Conservation (phyloP, 2,797 vertebrate genomes). For the Fundulus diaphanus region DNA sequence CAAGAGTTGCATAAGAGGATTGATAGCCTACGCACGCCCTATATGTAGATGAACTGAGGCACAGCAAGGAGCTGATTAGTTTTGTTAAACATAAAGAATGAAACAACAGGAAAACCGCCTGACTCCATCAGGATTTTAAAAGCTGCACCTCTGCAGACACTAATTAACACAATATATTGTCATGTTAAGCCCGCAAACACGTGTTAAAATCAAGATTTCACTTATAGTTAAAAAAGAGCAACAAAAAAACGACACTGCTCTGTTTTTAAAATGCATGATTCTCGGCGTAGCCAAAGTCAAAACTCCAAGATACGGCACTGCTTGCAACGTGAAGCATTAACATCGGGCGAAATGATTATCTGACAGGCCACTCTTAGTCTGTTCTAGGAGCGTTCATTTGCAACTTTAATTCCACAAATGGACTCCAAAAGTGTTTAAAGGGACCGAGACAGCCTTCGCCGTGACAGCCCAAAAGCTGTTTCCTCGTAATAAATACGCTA, state of each 20-base stretch:
- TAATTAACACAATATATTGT: slow-evolving; percentile 7
- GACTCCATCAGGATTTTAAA: slow-evolving; percentile 2
- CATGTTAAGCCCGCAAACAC: neutral
- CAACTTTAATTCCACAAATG: slow-evolving; percentile 78
- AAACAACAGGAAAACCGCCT: neutral
- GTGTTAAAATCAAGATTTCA: neutral
- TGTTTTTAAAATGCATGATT: slow-evolving; percentile 37
- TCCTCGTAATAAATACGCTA: slow-evolving; percentile 65
- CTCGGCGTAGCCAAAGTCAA: slow-evolving; percentile 20
- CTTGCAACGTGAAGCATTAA: slow-evolving; percentile 43
- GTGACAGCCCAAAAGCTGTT: slow-evolving; percentile 69
- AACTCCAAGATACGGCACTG: slow-evolving; percentile 49
- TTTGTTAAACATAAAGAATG: slow-evolving; percentile 8
- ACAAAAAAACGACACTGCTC: neutral
- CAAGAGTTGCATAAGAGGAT: slow-evolving; percentile 6
- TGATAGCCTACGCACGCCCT: neutral
- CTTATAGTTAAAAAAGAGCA: neutral
- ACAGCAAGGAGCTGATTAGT: slow-evolving; percentile 12
- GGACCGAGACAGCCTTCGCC: slow-evolving; percentile 52
- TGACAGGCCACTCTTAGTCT: slow-evolving; percentile 48
- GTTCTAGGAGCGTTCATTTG: slow-evolving; percentile 66
- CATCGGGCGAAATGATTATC: slow-evolving; percentile 58
- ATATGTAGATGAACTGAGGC: slow-evolving; percentile 9
- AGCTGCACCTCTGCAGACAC: slow-evolving; percentile 4
- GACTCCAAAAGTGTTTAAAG: slow-evolving; percentile 75